phyloP scores from a whole-genome alignment of 2,888 invertebrate species.

The Lycaena phlaeas region DNA sequence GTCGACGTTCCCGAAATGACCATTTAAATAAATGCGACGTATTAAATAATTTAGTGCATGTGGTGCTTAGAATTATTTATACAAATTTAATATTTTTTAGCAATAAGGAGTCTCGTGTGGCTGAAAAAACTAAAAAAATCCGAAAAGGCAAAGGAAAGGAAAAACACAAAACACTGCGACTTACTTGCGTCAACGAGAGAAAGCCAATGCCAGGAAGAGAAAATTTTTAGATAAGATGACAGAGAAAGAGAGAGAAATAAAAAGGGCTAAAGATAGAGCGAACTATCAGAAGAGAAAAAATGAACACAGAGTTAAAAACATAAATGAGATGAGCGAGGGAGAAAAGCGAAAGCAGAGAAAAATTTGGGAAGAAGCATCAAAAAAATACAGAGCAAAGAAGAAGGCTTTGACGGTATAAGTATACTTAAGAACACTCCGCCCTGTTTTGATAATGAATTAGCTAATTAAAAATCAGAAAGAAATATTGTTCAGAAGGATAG shows the following conservation, averaged over 20 bases:
- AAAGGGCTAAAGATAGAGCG: constrained; percentile 22
- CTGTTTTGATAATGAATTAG: constrained; percentile 8
- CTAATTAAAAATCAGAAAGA: constrained; percentile 8
- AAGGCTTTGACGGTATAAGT: constrained; percentile 4
- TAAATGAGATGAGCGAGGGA: constrained; percentile 12
- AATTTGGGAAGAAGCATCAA: constrained; percentile 6
- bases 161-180: constrained; percentile 17
- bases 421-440: constrained; percentile 9
- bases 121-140: constrained; percentile 12
- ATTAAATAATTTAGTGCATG: neutral
- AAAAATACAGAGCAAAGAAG: constrained; percentile 5
- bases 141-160: too few relatives aligned
- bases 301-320: constrained; percentile 11
- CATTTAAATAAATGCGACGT: too few relatives aligned
- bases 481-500: constrained; percentile 9
- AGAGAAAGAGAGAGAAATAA: constrained; percentile 22
- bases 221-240: constrained; percentile 24
- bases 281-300: constrained; percentile 20
- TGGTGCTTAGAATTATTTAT: neutral
- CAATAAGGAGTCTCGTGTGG: neutral
- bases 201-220: constrained; percentile 24
- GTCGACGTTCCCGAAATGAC: neutral
- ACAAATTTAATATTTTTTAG: neutral
- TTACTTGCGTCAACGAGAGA: constrained; percentile 22
- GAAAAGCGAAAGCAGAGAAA: constrained; percentile 12